A percentile compares a stretch with the other conserved stretches of the same genome.
Evolutionary conservation across 2,888 invertebrate genomes (phyloP).

Genomic region (Oscheius sp.): DNA sequence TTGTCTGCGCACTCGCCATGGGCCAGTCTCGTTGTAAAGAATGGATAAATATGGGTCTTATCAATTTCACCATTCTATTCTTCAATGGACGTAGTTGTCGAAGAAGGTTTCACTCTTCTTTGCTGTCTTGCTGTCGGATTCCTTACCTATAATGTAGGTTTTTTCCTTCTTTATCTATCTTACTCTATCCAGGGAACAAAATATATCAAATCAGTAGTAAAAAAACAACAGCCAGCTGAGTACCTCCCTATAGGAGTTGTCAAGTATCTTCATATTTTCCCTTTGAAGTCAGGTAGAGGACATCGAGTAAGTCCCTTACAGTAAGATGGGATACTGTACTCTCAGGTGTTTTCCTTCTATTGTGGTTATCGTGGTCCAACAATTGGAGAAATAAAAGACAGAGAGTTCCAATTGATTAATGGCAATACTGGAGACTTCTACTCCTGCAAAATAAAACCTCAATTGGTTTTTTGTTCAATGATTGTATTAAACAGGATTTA

Average conservation of each 20-base stretch:
- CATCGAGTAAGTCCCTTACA: slow-evolving; percentile 44
- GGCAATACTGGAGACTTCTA: slow-evolving; percentile 38
- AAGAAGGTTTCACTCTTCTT: slow-evolving; percentile 28
- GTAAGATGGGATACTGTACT: neutral
- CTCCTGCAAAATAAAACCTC: slow-evolving; percentile 40
- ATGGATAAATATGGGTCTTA: neutral
- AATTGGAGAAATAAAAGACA: slow-evolving; percentile 49
- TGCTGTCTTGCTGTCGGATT: slow-evolving; percentile 37
- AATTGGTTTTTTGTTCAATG: slow-evolving; percentile 23
- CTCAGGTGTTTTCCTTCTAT: slow-evolving; percentile 53
- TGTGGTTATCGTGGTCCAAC: slow-evolving; percentile 52
- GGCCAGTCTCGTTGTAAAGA: neutral
- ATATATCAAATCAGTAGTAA: neutral
- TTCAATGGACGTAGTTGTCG: neutral
- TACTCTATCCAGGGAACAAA: slow-evolving; percentile 6
- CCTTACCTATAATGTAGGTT: slow-evolving; percentile 41
- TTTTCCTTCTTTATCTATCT: too few relatives aligned
- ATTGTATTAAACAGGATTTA: neutral
- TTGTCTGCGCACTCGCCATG: neutral
- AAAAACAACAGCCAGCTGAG: slow-evolving; percentile 16
- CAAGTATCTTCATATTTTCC: slow-evolving; percentile 48
- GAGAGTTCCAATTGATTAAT: slow-evolving; percentile 59
- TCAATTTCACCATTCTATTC: neutral
- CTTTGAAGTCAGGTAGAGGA: slow-evolving; percentile 60
- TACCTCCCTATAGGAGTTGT: slow-evolving; percentile 53